These are phyloP conservation scores for Phaonia tiefii DNA, from an alignment of 2,888 invertebrate species.

Conservation along the genomic window DNA sequence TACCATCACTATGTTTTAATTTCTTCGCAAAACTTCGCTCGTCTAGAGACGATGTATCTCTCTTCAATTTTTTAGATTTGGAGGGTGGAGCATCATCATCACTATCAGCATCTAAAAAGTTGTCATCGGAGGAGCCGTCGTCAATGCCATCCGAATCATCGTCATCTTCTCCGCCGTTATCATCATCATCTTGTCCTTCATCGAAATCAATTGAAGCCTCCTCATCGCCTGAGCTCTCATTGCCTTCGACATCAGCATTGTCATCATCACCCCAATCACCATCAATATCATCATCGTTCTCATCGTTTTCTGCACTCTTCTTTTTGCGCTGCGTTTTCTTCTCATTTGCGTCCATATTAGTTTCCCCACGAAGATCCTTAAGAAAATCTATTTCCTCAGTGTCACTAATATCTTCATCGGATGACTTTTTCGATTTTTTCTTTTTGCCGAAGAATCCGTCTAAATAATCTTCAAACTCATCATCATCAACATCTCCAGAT, in stretches of 20 bases:
- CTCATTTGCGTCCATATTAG: conserved; percentile 65
- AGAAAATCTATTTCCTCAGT: conserved; percentile 85
- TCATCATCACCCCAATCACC: conserved; percentile 78
- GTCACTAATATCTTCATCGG: conserved; percentile 83
- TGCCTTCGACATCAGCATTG: conserved; percentile 78
- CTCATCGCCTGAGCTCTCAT: conserved; percentile 80
- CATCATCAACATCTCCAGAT: conserved; percentile 86
- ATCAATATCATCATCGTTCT: conserved; percentile 76
- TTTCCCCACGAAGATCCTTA: conserved; percentile 84
- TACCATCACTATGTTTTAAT: conserved; percentile 77
- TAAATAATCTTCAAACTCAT: conserved; percentile 82
- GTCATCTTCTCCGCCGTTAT: conserved; percentile 70
- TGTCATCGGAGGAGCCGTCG: conserved; percentile 55
- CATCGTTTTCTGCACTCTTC: conserved; percentile 72
- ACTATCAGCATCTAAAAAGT: conserved; percentile 43
- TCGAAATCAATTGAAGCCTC: conserved; percentile 74
- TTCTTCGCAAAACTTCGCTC: conserved; percentile 76
- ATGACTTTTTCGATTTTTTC: conserved; percentile 82
- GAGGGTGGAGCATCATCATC: conserved; percentile 71
- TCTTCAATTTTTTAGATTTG: conserved; percentile 74
- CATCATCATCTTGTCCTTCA: conserved; percentile 71
- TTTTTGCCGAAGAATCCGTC: conserved; percentile 81
- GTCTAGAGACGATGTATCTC: conserved; percentile 64
- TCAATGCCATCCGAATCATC: conserved; percentile 70
- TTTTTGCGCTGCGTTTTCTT: conserved; percentile 74